phyloP scores from a whole-genome alignment of 2,888 invertebrate species.

The Pseudanteris insignis region DNA sequence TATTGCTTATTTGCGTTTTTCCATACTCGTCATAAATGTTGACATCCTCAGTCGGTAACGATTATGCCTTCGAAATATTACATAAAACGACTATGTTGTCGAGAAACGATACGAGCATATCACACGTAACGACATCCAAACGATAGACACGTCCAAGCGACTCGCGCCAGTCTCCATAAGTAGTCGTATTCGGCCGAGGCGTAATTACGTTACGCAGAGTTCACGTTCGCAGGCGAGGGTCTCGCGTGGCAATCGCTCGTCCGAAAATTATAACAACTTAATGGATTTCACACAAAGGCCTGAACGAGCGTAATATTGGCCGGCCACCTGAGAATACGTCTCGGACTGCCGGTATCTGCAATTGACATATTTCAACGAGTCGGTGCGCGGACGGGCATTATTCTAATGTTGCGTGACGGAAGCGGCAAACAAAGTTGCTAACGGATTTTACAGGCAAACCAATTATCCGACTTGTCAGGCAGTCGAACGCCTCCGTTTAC shows the following conservation, averaged over 20 bases:
- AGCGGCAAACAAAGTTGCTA: constrained; percentile 57
- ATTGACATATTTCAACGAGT: constrained; percentile 50
- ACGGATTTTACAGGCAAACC: constrained; percentile 59
- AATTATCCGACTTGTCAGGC: constrained; percentile 63
- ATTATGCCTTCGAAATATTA: no score
- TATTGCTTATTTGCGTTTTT: no score
- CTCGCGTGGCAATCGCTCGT: constrained; percentile 18
- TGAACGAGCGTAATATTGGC: constrained; percentile 14
- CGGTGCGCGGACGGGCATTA: constrained; percentile 18
- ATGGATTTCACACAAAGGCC: constrained; percentile 30
- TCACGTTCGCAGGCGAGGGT: constrained; percentile 6
- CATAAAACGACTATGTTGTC: no score
- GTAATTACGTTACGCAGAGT: constrained; percentile 21
- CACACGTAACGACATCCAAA: no score
- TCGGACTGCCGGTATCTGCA: constrained; percentile 40
- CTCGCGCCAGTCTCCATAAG: no score
- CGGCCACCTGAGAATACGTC: constrained; percentile 36
- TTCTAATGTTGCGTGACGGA: constrained; percentile 54
- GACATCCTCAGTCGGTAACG: no score
- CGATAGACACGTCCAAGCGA: no score
- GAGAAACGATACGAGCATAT: no score
- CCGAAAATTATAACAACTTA: constrained; percentile 40
- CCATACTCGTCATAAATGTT: no score
- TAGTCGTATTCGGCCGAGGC: constrained; percentile 32
- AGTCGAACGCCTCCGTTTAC: constrained; percentile 60